Conservation (phyloP, 2,888 invertebrate genomes). For the Tortrix viridana region DNA sequence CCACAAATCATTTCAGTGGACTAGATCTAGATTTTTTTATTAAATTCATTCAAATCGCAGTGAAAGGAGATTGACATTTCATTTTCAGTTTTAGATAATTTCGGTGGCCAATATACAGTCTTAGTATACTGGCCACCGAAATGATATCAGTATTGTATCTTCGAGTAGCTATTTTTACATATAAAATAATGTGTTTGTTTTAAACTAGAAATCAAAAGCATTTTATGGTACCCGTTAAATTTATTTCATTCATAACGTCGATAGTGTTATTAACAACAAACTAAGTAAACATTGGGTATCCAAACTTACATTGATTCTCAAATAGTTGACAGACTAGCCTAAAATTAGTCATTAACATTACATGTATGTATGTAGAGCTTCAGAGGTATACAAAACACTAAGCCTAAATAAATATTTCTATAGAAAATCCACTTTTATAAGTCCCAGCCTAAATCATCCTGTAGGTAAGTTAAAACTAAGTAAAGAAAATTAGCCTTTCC, state of each 20-base stretch:
- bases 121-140: too few species aligned
- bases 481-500: constrained; percentile 52
- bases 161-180: too few species aligned
- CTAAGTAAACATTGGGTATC: constrained; percentile 69
- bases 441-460: constrained; percentile 61
- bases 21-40: too few species aligned
- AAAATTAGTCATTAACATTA: constrained; percentile 58
- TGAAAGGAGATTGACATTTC: too few species aligned
- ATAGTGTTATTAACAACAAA: constrained; percentile 71
- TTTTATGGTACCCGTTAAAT: constrained; percentile 67
- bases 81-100: too few species aligned
- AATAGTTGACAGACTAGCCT: constrained; percentile 56
- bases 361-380: constrained; percentile 79
- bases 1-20: too few species aligned
- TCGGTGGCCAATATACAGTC: too few species aligned
- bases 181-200: not conserved
- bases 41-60: too few species aligned
- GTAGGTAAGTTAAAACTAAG: constrained; percentile 35
- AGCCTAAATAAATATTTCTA: constrained; percentile 48
- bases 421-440: constrained; percentile 58
- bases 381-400: constrained; percentile 47
- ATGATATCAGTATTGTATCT: too few species aligned
- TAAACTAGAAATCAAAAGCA: constrained; percentile 47
- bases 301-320: constrained; percentile 64
- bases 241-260: constrained; percentile 68